Base-by-base conservation (phyloP, 2,888 invertebrate species). In the Dorcus hopei region DNA sequence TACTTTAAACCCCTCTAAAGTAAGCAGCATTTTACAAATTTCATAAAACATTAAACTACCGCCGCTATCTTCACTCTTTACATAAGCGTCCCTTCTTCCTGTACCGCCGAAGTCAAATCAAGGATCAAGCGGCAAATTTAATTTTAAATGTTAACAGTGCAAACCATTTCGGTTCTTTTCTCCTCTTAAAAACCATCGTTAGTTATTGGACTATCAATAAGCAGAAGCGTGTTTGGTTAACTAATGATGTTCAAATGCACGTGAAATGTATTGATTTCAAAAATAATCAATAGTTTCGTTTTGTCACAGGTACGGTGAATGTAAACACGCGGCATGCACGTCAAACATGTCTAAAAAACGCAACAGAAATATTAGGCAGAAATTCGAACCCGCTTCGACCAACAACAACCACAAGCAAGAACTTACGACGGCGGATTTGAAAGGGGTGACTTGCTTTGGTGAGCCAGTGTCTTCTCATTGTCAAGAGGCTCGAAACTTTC, bases 271-370 rank as follows among this genome's bases (percentile, higher is more conserved):
- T 33, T 33, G 26, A 33, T 33, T 33, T 33, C 5, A 33, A 33
- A 33, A 33, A 33, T 33, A 33, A 33, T 33, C 26, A 33, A 33
- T 33, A 33, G 3, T 33, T 33, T 33, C 26, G 26, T 33, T 33
- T 33, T 33, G 26, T 33, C 26, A 33, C 26, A 33, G 26, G 26
- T 33, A 33, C 26, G 26, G 26, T 6, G 26, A 33, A 33, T 33
- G 26, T 33, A 33, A 33, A 33, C 26, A 33, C 26, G 26, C 26
- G 26, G 26, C 26, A 33, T 33, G 26, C 26, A 33, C 26, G 6
- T 33, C 26, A 64, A 66, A 52, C 51, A 68, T 68, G 68, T 65
- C 65, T 60, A 62, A 61, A 50, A 68, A 61, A 41, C 62, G 65
- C 53, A 69, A 64, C 59, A 65, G 68, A 53, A 61, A 63, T 49